A percentile compares a stretch with the other conserved stretches of the same genome.
Evolutionary conservation across 2,888 invertebrate genomes (phyloP).

Genomic region (Bhutanitis thaidina): DNA sequence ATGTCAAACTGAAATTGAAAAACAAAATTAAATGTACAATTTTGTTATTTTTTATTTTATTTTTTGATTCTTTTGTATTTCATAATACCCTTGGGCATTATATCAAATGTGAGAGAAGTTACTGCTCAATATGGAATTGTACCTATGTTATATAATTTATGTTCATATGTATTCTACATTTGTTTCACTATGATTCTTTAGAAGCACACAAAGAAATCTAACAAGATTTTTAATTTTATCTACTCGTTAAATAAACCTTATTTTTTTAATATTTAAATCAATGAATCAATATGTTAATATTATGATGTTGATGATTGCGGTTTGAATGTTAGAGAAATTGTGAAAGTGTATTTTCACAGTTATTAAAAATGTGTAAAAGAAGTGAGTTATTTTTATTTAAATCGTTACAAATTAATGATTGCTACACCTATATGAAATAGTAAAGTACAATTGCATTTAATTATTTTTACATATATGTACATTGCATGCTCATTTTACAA

Average conservation of each 20-base stretch:
- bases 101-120: constrained; percentile 23
- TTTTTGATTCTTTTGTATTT: too few species aligned
- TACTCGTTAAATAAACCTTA: constrained; percentile 21
- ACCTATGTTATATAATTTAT: constrained; percentile 31
- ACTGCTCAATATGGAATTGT: constrained; percentile 35
- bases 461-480: too few species aligned
- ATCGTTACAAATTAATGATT: too few species aligned
- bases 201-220: background rate
- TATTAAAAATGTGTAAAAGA: constrained; percentile 63
- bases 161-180: constrained; percentile 31
- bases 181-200: background rate
- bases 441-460: too few species aligned
- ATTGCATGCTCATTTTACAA: too few species aligned
- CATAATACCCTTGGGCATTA: background rate
- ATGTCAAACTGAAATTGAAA: too few species aligned
- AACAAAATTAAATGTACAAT: background rate
- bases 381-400: constrained; percentile 37
- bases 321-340: constrained; percentile 52
- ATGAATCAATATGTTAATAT: constrained; percentile 11
- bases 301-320: constrained; percentile 38
- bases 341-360: constrained; percentile 60
- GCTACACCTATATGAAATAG: too few species aligned
- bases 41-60: too few species aligned
- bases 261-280: constrained; percentile 8
- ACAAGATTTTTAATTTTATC: background rate